Conservation (phyloP, 35 echinoderm and acorn worm genomes). For the Heliocidaris tuberculata region DNA sequence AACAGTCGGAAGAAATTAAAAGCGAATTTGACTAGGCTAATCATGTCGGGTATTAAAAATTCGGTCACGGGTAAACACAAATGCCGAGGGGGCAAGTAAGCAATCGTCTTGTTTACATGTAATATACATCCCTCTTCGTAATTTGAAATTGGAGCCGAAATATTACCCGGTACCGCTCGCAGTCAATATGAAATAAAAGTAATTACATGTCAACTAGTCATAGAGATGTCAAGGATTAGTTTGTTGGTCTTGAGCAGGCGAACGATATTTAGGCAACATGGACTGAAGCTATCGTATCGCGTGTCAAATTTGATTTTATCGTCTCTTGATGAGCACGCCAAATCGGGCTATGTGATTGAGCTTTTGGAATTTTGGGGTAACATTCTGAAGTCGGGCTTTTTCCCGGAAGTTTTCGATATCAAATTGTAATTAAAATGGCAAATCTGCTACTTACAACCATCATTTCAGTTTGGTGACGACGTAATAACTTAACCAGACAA, state of each 20-base stretch:
- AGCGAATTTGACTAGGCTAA: neutral
- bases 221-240: neutral
- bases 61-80: neutral
- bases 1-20: neutral
- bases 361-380: neutral
- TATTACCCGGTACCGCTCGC: neutral
- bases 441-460: neutral
- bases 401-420: neutral
- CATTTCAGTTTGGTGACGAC: neutral
- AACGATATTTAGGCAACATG: neutral
- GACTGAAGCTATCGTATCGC: neutral
- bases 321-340: neutral
- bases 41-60: neutral
- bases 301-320: neutral
- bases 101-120: neutral
- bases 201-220: neutral
- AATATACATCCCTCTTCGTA: neutral
- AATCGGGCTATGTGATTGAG: neutral
- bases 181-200: slow-evolving; percentile 13
- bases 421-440: neutral
- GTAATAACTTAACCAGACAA: neutral
- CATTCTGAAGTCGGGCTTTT: neutral
- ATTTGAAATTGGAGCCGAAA: neutral
- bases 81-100: neutral
- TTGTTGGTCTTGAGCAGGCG: neutral